Percentiles rank a stretch among this genome's conserved stretches.
phyloP scores from a whole-genome alignment of 1,140 invertebrate genomes.

The Rhopalosiphum maidis region DNA sequence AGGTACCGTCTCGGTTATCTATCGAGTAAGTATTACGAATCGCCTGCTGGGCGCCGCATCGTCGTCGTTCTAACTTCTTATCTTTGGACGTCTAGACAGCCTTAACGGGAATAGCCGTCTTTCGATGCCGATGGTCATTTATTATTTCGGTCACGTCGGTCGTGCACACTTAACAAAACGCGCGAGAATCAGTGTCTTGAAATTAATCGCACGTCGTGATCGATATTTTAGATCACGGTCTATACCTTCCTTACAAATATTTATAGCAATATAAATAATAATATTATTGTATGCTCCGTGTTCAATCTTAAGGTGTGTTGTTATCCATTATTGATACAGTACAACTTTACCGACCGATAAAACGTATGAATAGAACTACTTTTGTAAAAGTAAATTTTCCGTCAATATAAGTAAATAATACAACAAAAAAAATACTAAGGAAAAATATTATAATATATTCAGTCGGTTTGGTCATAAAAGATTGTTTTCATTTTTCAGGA shows the following conservation, averaged over 20 bases:
- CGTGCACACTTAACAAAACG: background rate
- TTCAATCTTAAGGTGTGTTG: background rate
- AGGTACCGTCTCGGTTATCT: background rate
- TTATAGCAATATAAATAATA: background rate
- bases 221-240: background rate
- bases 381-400: background rate
- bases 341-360: background rate
- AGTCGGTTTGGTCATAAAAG: background rate
- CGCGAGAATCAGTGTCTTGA: background rate
- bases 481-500: background rate
- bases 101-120: background rate
- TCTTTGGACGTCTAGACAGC: background rate
- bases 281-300: background rate
- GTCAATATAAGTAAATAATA: too few relatives aligned
- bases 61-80: background rate
- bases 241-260: background rate
- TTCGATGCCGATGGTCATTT: background rate
- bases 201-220: background rate
- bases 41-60: background rate
- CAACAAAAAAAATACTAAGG: background rate
- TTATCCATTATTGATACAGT: background rate
- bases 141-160: background rate
- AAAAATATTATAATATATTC: background rate
- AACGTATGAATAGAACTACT: background rate
- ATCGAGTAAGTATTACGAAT: background rate